These are phyloP conservation scores for Vollenhovia emeryi DNA, from an alignment of 1,140 invertebrate species.

Conservation along the genomic window DNA sequence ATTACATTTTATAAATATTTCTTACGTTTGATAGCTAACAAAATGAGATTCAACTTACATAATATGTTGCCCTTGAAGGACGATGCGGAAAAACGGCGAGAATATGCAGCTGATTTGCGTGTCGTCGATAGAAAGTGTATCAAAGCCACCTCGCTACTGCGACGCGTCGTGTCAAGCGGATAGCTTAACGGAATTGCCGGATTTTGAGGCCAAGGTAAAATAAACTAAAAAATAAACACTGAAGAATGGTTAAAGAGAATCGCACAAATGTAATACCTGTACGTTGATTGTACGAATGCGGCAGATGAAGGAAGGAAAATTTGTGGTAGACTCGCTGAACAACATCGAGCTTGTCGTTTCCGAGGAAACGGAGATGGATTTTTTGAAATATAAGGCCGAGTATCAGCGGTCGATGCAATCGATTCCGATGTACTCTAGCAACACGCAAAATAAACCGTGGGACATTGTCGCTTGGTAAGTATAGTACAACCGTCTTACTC, in stretches of 20 bases:
- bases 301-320: slow-evolving; percentile 22
- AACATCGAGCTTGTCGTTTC: slow-evolving; percentile 60
- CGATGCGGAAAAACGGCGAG: slow-evolving; percentile 37
- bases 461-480: slow-evolving; percentile 82
- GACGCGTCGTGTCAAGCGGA: slow-evolving; percentile 76
- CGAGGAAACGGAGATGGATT: slow-evolving; percentile 59
- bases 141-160: slow-evolving; percentile 59
- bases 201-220: slow-evolving; percentile 44
- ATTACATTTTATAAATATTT: slow-evolving; percentile 11
- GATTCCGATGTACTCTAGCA: slow-evolving; percentile 82
- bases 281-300: background rate
- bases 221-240: background rate
- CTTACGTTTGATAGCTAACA: slow-evolving; percentile 5
- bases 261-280: background rate
- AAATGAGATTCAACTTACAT: slow-evolving; percentile 31
- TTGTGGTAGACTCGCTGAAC: background rate
- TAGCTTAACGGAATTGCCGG: slow-evolving; percentile 27
- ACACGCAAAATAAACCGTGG: slow-evolving; percentile 82
- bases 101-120: slow-evolving; percentile 78
- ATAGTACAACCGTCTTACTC: background rate
- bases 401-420: slow-evolving; percentile 71
- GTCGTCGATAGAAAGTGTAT: slow-evolving; percentile 63
- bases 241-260: background rate
- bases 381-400: slow-evolving; percentile 76
- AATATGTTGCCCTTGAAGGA: slow-evolving; percentile 52